Evolutionary conservation across 2,113 vertebrate genomes (phyloP), one percentile per base, ranked within the genome.

Genomic region (Nannobrachium achirus): DNA sequence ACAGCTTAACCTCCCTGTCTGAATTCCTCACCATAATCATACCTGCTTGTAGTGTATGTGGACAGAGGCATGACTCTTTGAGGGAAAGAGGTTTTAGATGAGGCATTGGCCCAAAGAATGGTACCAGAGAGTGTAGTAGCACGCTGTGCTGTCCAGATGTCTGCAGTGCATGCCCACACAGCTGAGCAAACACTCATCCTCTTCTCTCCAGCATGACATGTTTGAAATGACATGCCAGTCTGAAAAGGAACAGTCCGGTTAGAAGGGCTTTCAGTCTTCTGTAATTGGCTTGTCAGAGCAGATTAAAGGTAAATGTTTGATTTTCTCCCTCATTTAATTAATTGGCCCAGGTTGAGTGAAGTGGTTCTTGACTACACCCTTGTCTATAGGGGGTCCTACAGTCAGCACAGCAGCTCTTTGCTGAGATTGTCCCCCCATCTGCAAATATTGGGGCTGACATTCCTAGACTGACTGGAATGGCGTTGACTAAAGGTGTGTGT

Each of bases 141-240:
- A 2, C 16, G 46, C 51, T 50, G 46, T 68, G 76, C 74, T 84
- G 25, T 82, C 85, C 90, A 91, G 86, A 89, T 88, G 87, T 78
- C 71, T 66, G 55, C 41, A 38, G 33, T 15, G 48, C 56, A 48
- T 71, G 72, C 69, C 70, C 55, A 55, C 74, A 69, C 92, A 93
- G 92, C 90, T 93, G 91, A 91, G 78, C 87, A 93, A 93, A 93
- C 89, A 92, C 61, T 8, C 52, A 1, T 40, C 55, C 80, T 84
- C 84, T 85, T 86, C 89, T 87, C 89, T 86, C 65, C 63, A 69
- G 56, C 75, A 49, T 78, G 85, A 81, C 77, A 86, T 88, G 81
- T 90, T 92, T 90, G 78, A 88, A 88, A 86, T 84, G 78, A 83
- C 74, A 82, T 14, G 63, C 71, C 74, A 60, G 79, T 76, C 81